Evolutionary conservation across 1,140 invertebrate genomes (phyloP).

Genomic region (Drosophila mauritiana): DNA sequence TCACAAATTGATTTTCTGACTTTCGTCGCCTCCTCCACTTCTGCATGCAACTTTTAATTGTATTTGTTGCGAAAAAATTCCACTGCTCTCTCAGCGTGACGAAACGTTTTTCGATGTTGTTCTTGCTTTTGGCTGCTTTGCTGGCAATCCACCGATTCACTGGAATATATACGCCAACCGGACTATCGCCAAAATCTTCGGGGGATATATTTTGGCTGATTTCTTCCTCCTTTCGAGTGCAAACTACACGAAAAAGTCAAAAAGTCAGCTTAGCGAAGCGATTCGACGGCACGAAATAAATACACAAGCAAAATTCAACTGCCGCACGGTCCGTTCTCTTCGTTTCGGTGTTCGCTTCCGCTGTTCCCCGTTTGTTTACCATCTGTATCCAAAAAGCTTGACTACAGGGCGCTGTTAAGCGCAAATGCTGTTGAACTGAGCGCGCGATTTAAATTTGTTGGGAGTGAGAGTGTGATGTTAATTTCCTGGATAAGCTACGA

Average conservation of each 20-base stretch:
- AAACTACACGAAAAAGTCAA: slow-evolving; percentile 47
- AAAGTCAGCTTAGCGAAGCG: slow-evolving; percentile 40
- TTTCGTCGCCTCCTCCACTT: slow-evolving; percentile 7
- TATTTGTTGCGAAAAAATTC: slow-evolving; percentile 54
- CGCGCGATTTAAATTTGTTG: slow-evolving; percentile 17
- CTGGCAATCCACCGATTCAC: slow-evolving; percentile 30
- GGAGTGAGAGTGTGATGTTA: background rate
- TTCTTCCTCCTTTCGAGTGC: background rate
- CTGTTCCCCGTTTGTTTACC: slow-evolving; percentile 43
- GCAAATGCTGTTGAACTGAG: slow-evolving; percentile 5
- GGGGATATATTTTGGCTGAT: slow-evolving; percentile 7
- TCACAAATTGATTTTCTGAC: slow-evolving; percentile 46
- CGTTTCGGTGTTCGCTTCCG: slow-evolving; percentile 5
- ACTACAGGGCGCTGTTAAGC: slow-evolving; percentile 20
- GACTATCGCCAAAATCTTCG: slow-evolving; percentile 1
- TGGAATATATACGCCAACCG: slow-evolving; percentile 33
- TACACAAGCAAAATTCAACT: slow-evolving; percentile 63
- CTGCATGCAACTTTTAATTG: slow-evolving; percentile 17
- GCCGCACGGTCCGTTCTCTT: slow-evolving; percentile 32
- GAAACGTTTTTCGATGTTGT: slow-evolving; percentile 52
- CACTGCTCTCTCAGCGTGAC: slow-evolving; percentile 69
- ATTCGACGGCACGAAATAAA: slow-evolving; percentile 70
- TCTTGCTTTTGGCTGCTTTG: slow-evolving; percentile 17
- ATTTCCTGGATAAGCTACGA: background rate
- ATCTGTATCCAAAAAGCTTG: slow-evolving; percentile 38